phyloP scores from a whole-genome alignment of 2,888 invertebrate species.

The Philereme transversata region DNA sequence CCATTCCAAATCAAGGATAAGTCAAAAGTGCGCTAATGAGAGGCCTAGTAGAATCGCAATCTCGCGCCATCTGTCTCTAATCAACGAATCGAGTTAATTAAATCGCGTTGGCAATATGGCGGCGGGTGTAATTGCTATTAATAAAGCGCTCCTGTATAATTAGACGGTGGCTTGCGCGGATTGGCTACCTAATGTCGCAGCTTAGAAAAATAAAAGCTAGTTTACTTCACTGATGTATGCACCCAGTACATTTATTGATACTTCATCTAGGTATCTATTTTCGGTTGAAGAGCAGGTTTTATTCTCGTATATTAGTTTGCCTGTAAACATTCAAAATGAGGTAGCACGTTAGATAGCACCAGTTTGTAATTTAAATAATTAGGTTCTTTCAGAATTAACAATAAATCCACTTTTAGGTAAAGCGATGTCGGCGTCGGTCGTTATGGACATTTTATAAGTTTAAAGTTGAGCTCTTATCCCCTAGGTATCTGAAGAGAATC shows the following conservation, averaged over 20 bases:
- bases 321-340: too few species aligned
- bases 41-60: constrained; percentile 65
- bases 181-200: constrained; percentile 62
- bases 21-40: constrained; percentile 71
- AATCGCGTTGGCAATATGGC: constrained; percentile 82
- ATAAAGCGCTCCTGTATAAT: constrained; percentile 83
- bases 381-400: too few species aligned
- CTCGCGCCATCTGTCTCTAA: constrained; percentile 81
- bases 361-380: too few species aligned
- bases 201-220: constrained; percentile 12
- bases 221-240: constrained; percentile 1
- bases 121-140: constrained; percentile 82
- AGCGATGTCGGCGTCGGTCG: too few species aligned
- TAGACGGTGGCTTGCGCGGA: constrained; percentile 72
- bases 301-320: neutral
- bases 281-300: neutral
- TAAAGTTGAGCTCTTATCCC: too few species aligned
- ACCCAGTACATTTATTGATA: neutral
- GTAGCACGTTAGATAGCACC: too few species aligned
- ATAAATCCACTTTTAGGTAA: too few species aligned
- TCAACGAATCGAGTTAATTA: constrained; percentile 83
- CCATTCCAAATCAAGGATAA: constrained; percentile 30
- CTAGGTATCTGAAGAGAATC: neutral
- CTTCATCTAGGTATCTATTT: neutral
- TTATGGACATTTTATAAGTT: too few species aligned